Evolutionary conservation across 2,888 invertebrate genomes (phyloP).

Genomic region (Eledona agricola): DNA sequence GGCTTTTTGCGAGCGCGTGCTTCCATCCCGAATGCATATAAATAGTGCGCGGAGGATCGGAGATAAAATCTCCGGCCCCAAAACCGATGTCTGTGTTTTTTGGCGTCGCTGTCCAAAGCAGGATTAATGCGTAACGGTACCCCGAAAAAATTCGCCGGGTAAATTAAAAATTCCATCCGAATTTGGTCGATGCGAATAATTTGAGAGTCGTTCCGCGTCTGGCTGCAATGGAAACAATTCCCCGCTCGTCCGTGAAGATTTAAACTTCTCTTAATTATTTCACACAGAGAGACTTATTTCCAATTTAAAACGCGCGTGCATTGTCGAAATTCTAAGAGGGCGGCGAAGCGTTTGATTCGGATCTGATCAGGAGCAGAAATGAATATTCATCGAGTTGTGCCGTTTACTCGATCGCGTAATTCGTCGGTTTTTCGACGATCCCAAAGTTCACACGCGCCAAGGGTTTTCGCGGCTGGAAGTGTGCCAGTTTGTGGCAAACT

Average conservation of each 20-base stretch:
- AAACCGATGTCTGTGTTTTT: too few relatives aligned
- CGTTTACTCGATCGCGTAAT: conserved; percentile 42
- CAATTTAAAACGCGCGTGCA: conserved; percentile 40
- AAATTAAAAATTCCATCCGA: too few relatives aligned
- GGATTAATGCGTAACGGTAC: too few relatives aligned
- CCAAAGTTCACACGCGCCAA: too few relatives aligned
- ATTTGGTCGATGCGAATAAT: too few relatives aligned
- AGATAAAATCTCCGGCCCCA: too few relatives aligned
- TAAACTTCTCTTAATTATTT: conserved; percentile 47
- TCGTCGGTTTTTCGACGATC: conserved; percentile 37
- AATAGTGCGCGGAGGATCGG: too few relatives aligned
- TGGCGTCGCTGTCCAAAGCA: too few relatives aligned
- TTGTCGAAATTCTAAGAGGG: conserved; percentile 47
- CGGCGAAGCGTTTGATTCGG: conserved; percentile 52
- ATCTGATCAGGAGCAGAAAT: conserved; percentile 50
- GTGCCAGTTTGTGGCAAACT: conserved; percentile 36
- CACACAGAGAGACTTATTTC: conserved; percentile 44
- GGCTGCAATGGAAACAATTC: conserved; percentile 12
- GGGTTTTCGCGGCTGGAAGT: conserved; percentile 35
- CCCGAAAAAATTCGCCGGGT: too few relatives aligned
- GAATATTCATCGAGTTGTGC: conserved; percentile 49
- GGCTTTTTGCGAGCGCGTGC: too few relatives aligned
- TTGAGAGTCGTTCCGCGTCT: neutral
- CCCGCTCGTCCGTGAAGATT: conserved; percentile 30
- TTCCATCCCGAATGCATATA: too few relatives aligned